These are phyloP conservation scores for Cheilosia impressa DNA, from an alignment of 2,888 invertebrate genomes.

Conservation along the genomic window DNA sequence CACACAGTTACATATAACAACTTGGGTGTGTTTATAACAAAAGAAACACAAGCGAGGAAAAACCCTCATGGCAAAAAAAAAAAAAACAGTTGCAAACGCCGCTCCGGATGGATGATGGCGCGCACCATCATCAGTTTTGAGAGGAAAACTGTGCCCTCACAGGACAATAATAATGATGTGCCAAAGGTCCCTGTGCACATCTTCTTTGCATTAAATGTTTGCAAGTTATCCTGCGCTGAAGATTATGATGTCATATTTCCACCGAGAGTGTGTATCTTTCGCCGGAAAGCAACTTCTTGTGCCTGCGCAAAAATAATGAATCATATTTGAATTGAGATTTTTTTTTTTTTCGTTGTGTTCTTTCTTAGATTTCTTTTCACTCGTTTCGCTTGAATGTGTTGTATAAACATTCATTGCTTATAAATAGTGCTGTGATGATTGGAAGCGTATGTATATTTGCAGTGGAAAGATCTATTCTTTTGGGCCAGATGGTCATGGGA, in stretches of 20 bases:
- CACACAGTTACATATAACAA: conserved; percentile 28
- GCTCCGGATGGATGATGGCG: conserved; percentile 56
- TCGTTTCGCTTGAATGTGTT: conserved; percentile 6
- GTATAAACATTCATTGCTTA: conserved; percentile 46
- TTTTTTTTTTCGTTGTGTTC: neutral
- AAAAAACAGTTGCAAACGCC: conserved; percentile 27
- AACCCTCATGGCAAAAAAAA: conserved; percentile 22
- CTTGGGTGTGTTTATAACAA: conserved; percentile 42
- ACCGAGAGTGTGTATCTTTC: conserved; percentile 15
- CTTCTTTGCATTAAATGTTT: neutral
- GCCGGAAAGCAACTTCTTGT: neutral
- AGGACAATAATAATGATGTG: conserved; percentile 37
- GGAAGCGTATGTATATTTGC: conserved; percentile 39
- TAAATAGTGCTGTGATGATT: conserved; percentile 49
- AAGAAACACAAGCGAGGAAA: conserved; percentile 27
- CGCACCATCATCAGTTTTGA: conserved; percentile 37
- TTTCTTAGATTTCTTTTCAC: neutral
- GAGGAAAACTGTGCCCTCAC: conserved; percentile 38
- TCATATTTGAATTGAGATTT: conserved; percentile 5
- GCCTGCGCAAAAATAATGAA: conserved; percentile 45
- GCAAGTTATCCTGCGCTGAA: conserved; percentile 11
- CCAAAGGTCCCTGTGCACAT: conserved; percentile 21
- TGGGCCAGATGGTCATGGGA: conserved; percentile 54
- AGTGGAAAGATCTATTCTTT: conserved; percentile 32
- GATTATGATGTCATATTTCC: conserved; percentile 23